A percentile compares a stretch with the other conserved stretches of the same genome.
These are phyloP conservation scores for Sweltsa coloradensis DNA, from an alignment of 1,140 invertebrate species.

Conservation along the genomic window DNA sequence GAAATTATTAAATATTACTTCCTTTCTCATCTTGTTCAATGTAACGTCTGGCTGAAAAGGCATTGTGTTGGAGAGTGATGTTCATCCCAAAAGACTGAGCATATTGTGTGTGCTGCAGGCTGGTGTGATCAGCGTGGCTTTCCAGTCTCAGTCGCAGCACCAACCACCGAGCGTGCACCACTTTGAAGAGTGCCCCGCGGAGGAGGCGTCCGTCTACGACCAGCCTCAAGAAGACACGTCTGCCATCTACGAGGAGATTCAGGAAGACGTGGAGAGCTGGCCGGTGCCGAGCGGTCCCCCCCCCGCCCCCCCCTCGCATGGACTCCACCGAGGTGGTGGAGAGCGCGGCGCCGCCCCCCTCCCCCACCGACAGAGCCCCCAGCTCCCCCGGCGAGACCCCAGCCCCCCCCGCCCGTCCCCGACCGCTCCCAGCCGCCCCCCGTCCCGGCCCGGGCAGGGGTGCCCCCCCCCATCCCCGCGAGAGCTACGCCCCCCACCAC, in stretches of 20 bases:
- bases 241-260: slow-evolving; percentile 42
- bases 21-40: neutral
- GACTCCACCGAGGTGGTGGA: slow-evolving; percentile 9
- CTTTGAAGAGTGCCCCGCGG: neutral
- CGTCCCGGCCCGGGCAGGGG: slow-evolving; percentile 45
- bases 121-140: slow-evolving; percentile 14
- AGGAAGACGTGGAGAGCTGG: slow-evolving; percentile 30
- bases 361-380: slow-evolving; percentile 41
- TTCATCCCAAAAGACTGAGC: too few species aligned
- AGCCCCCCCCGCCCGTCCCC: slow-evolving; percentile 17
- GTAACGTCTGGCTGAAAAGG: neutral
- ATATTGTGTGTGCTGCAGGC: slow-evolving; percentile 7
- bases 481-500: slow-evolving; percentile 22
- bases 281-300: slow-evolving; percentile 28
- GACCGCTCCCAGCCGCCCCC: slow-evolving; percentile 37
- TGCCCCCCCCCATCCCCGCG: slow-evolving; percentile 57
- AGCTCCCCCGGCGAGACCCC: slow-evolving; percentile 36
- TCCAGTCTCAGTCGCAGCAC: slow-evolving; percentile 7
- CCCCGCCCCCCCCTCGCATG: slow-evolving; percentile 38
- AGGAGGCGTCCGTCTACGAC: slow-evolving; percentile 4
- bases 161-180: slow-evolving; percentile 4
- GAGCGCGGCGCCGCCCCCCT: slow-evolving; percentile 24
- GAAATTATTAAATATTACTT: too few species aligned
- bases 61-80: too few species aligned
- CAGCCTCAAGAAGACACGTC: slow-evolving; percentile 24